A percentile compares a stretch with the other conserved stretches of the same genome.
phyloP scores from a whole-genome alignment of 2,888 invertebrate genomes.

The Drosophila melanosoma region DNA sequence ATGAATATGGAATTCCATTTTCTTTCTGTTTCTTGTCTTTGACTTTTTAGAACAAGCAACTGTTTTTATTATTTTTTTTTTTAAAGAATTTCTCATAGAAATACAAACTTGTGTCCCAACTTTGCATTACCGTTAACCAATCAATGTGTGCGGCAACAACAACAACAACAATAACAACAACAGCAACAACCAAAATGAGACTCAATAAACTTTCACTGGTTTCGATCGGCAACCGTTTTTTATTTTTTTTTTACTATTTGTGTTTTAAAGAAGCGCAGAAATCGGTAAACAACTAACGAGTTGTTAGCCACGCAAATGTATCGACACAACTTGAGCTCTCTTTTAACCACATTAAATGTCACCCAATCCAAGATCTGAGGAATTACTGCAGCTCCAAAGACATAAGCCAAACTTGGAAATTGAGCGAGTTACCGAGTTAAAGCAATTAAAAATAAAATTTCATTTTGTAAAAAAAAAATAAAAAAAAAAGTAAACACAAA shows the following conservation, averaged over 20 bases:
- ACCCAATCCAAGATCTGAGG: background rate
- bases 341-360: conserved; percentile 16
- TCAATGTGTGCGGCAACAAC: conserved; percentile 14
- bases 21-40: conserved; percentile 15
- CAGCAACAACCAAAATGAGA: conserved; percentile 21
- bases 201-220: conserved; percentile 79
- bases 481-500: background rate
- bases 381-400: conserved; percentile 1
- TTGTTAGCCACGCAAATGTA: conserved; percentile 44
- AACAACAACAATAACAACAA: background rate
- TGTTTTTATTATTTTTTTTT: conserved; percentile 4
- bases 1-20: background rate
- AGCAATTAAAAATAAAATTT: conserved; percentile 76
- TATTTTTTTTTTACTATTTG: conserved; percentile 1
- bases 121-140: conserved; percentile 48
- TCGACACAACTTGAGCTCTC: conserved; percentile 20
- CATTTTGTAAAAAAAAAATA: conserved; percentile 50
- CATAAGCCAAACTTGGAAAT: conserved; percentile 39
- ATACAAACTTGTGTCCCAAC: conserved; percentile 42
- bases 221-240: conserved; percentile 59
- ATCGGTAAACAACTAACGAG: conserved; percentile 23
- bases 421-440: conserved; percentile 33
- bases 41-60: conserved; percentile 30
- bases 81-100: conserved; percentile 39
- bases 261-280: conserved; percentile 18